Base-by-base conservation (phyloP, 2,888 invertebrate species). In the Zhengitettix transpicula region DNA sequence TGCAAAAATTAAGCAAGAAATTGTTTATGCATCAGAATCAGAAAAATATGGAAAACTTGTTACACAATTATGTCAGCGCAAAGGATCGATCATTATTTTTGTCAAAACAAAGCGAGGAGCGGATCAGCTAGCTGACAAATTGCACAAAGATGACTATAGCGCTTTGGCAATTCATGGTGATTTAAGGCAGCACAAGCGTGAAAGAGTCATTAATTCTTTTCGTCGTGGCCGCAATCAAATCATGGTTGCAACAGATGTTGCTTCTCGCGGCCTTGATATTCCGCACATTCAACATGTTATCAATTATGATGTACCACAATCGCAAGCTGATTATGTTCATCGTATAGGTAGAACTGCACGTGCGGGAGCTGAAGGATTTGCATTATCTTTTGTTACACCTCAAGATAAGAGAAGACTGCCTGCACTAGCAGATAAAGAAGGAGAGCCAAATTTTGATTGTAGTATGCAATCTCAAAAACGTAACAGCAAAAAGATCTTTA, bases 231-330 rank as follows among this genome's bases (percentile, higher is more conserved):
- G 91, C 71, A 98, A 98, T 69, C 98, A 99, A 72, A 96, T 99
- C 0, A 76, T 99, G 0, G 98, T 99, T 0, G 98, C 98, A 0
- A 99, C 98, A 0, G 99, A 99, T 71, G 97, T 99, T 0, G 98
- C 98, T 0, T 97, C 97, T 12, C 99, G 99, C 77, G 99, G 99
- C 71, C 79, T 99, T 0, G 99, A 99, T 77, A 99, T 99, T 76
- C 85, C 91, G 0, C 89, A 95, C 68, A 91, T 99, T 55, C 92
- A 98, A 70, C 99, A 99, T 74, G 98, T 99, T 16, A 94, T 99
- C 55, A 99, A 99, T 76, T 99, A 94, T 71, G 99, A 99, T 70
- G 98, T 99, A 97, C 98, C 99, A 0, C 97, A 97, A 68, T 98
- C 99, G 70, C 97, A 99, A 54, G 98, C 99, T 77, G 98, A 99